A percentile compares a stretch with the other conserved stretches of the same genome.
Evolutionary conservation across 2,888 invertebrate species (phyloP).

Genomic region (Andrena minutula): DNA sequence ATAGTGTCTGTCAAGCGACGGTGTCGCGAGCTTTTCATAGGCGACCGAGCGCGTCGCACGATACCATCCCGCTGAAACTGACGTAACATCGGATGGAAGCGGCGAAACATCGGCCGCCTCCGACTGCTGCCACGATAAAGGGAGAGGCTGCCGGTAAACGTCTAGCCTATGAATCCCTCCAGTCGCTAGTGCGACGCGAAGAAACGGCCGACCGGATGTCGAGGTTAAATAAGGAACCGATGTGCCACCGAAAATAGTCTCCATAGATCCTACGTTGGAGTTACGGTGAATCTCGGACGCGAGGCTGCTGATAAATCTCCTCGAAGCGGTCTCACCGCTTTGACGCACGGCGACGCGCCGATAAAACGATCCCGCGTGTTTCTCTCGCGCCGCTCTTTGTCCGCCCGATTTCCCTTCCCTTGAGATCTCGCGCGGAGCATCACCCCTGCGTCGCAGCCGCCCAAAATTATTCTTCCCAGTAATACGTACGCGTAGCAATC

Average conservation of each 20-base stretch:
- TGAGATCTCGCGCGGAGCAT: conserved; percentile 25
- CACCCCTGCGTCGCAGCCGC: conserved; percentile 37
- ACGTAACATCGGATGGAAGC: conserved; percentile 30
- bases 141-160: background rate
- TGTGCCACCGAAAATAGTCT: conserved; percentile 1
- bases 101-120: conserved; percentile 19
- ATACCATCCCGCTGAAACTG: conserved; percentile 24
- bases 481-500: conserved; percentile 52
- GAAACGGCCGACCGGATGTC: background rate
- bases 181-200: background rate
- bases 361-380: background rate
- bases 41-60: background rate
- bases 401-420: background rate
- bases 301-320: background rate
- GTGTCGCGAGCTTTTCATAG: background rate
- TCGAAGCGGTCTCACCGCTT: background rate
- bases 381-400: conserved; percentile 4
- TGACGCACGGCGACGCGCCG: background rate
- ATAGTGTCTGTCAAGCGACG: background rate
- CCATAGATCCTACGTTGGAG: background rate
- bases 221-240: conserved; percentile 19
- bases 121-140: background rate
- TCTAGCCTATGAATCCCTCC: background rate
- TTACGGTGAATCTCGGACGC: background rate
- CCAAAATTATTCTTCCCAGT: conserved; percentile 75